Percentiles rank a stretch among this genome's conserved stretches.
These are phyloP conservation scores for Seladonia tumulorum DNA, from an alignment of 2,888 invertebrate species.

Conservation along the genomic window DNA sequence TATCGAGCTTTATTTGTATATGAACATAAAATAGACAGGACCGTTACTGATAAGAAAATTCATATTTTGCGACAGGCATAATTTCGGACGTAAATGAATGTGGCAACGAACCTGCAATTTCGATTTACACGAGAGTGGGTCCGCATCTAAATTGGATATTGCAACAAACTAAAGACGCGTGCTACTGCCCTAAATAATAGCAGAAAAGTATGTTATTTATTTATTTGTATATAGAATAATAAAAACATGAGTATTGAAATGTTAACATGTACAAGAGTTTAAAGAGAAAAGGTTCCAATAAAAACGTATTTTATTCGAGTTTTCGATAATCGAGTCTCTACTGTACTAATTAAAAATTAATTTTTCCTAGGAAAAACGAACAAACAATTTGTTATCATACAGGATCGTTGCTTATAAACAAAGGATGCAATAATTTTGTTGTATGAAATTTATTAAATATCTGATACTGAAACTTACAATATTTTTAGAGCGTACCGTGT, in stretches of 20 bases:
- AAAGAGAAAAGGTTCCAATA: background rate
- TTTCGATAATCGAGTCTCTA: no score
- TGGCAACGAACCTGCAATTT: constrained; percentile 81
- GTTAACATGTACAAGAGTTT: background rate
- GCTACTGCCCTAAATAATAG: constrained; percentile 84
- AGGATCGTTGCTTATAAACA: background rate
- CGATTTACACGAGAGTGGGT: constrained; percentile 85
- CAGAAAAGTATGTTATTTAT: background rate
- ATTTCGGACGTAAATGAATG: constrained; percentile 85
- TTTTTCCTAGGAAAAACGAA: background rate
- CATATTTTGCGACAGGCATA: constrained; percentile 81
- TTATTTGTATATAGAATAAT: constrained; percentile 9
- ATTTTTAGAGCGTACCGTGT: constrained; percentile 35
- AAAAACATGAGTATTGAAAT: background rate
- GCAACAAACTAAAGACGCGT: constrained; percentile 86
- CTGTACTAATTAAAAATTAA: no score
- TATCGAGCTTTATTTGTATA: background rate
- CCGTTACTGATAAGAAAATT: background rate
- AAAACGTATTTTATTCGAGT: background rate
- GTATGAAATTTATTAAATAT: constrained; percentile 56
- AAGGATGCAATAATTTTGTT: constrained; percentile 11
- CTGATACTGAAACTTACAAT: constrained; percentile 39
- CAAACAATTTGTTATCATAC: background rate
- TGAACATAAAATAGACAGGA: background rate
- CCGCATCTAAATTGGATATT: constrained; percentile 87